Base-by-base conservation (phyloP, 2,113 vertebrate species). In the Rhinichthys klamathensis region DNA sequence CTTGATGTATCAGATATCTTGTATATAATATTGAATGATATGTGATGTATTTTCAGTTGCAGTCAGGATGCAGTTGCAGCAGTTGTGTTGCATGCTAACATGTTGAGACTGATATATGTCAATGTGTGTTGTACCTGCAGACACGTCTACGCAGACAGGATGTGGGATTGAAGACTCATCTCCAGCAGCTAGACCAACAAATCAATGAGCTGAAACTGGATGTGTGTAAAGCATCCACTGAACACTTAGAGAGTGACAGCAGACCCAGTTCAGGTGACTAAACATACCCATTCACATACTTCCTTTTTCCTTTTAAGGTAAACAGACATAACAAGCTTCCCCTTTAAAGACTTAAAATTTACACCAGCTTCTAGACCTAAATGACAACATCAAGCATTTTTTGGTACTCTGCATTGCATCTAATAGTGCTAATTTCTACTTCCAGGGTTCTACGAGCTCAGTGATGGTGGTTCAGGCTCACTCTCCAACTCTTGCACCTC, bases 361-460 rank as follows among this genome's bases (percentile, higher is more conserved):
- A 2, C n/a, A 74, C 23, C 5, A 25, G 23, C 38, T 46, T 73
- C 38, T 10, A 44, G 21, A 41, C 11, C 21, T 72, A 23, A 38
- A 41, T 4, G 21, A 12, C 16, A 69, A 21, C 11, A 44, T 72
- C 21, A 72, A 72, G 23, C 21, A 44, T 41, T 72, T 72, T 30
- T 85, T 49, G 30, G 23, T 49, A 6, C 76, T 72, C 15, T 21
- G 18, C 6, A 56, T 56, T 21, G 2, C 54, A 2, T 56, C 16
- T 82, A 85, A 80, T 7, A 9, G 21, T 54, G 9, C 6, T 10
- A 15, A 38, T 75, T 81, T 88, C 73, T 91, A 2, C 1, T 73
- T 56, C 11, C 89, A 99, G 98, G 98, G 25, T 99, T 99, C 92
- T 99, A 96, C 6, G 98, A 99, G 88, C 95, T 99, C 80, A 99